Evolutionary conservation across 2,888 invertebrate species (phyloP), one percentile per base, ranked within the genome.

Genomic region (Torymus tubicola): DNA sequence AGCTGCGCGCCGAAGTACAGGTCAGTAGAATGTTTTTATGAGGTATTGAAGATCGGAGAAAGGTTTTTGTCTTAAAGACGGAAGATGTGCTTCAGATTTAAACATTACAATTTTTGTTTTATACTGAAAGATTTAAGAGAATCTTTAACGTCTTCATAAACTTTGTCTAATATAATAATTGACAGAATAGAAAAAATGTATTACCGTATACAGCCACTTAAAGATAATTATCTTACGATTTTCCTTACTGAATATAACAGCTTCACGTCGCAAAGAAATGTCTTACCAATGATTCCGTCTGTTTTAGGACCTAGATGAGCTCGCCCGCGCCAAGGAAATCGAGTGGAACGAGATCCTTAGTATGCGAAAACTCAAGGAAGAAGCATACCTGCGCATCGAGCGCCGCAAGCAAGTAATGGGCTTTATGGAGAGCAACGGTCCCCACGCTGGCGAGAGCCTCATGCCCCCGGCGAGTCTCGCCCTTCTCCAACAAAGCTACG

Each of bases 321-420:
- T 96, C 71, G 95, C 96, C 0, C 93, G 94, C 86, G 94, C 95
- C 87, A 97, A 97, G 89, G 97, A 97, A 91, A 93, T 94, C 85
- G 97, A 97, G 90, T 96, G 96, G 95, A 96, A 97, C 89, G 95
- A 95, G 81, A 94, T 97, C 74, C 90, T 97, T 14, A 95, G 96
- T 86, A 91, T 96, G 84, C 96, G 96, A 88, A 96, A 96, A 89
- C 93, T 96, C 3, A 97, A 97, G 91, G 96, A 97, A 87, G 96
- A 97, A 87, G 93, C 96, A 24, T 91, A 95, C 70, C 91, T 95
- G 10, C 92, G 96, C 84, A 91, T 97, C 55, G 92, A 95, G 79
- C 92, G 96, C 81, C 93, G 94, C 85, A 94, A 94, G 86, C 95
- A 95, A 85, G 92, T 95, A 2, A 86, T 94, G 86, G 87, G 88